phyloP scores from a whole-genome alignment of 2,797 vertebrate species.

The Enteromius fasciolatus region DNA sequence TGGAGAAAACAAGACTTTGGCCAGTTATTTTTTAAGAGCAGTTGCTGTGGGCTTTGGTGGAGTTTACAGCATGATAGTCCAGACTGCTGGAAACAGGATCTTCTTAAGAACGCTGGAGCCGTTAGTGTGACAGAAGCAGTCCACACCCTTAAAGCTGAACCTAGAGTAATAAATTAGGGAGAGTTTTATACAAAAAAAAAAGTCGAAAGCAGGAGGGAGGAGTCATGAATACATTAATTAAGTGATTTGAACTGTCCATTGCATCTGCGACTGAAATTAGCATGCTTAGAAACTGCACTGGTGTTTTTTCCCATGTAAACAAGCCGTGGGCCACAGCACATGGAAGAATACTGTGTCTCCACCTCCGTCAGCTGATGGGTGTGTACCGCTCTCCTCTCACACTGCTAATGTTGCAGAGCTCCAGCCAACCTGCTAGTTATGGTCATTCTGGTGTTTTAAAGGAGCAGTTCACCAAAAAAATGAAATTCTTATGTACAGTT shows the following conservation, averaged over 20 bases:
- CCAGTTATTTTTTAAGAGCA: slow-evolving; percentile 13
- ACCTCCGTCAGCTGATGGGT: slow-evolving; percentile 60
- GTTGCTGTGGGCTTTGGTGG: slow-evolving; percentile 23
- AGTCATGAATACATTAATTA: slow-evolving; percentile 19
- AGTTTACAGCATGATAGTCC: slow-evolving; percentile 8
- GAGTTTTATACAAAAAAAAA: not conserved
- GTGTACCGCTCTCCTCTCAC: slow-evolving; percentile 51
- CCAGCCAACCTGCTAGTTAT: slow-evolving; percentile 30
- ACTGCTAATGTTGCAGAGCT: slow-evolving; percentile 12
- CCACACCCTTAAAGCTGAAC: slow-evolving; percentile 50
- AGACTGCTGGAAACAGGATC: slow-evolving; percentile 33
- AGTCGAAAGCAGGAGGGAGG: not conserved
- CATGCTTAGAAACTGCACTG: slow-evolving; percentile 63
- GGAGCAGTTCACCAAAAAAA: not conserved
- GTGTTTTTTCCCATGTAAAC: slow-evolving; percentile 63
- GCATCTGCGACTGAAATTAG: slow-evolving; percentile 61
- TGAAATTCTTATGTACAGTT: not conserved
- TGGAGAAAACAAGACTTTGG: slow-evolving; percentile 27
- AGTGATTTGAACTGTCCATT: slow-evolving; percentile 55
- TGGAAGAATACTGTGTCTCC: slow-evolving; percentile 37
- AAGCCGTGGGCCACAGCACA: slow-evolving; percentile 51
- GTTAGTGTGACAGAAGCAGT: slow-evolving; percentile 27
- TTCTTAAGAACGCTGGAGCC: slow-evolving; percentile 18
- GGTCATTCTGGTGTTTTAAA: not conserved
- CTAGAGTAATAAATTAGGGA: slow-evolving; percentile 36